Conservation (phyloP, 2,888 invertebrate species). For the Osmoderma eremita region DNA sequence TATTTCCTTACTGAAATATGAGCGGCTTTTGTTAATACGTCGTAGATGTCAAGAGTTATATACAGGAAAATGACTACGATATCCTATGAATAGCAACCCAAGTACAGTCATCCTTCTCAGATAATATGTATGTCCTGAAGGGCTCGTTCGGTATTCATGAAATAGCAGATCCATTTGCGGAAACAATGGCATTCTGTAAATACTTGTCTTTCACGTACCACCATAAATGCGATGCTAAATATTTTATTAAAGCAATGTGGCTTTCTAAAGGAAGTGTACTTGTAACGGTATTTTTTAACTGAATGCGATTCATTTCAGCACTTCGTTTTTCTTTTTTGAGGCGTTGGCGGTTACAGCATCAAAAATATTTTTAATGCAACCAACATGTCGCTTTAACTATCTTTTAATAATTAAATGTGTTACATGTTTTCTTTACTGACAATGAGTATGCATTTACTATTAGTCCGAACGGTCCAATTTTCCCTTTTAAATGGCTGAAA, state of each 20-base stretch:
- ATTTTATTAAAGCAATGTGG: background rate
- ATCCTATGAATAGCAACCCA: background rate
- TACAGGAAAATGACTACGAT: background rate
- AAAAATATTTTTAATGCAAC: no score
- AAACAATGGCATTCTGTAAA: background rate
- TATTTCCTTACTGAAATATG: no score
- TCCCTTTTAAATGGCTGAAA: no score
- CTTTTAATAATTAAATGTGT: no score
- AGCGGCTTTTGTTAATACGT: no score
- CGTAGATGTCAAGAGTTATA: background rate
- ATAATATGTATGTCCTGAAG: slow-evolving; percentile 2
- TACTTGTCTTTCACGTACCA: background rate
- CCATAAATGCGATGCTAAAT: slow-evolving; percentile 3
- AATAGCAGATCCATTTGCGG: background rate
- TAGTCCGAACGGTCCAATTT: no score
- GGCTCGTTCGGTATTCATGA: slow-evolving; percentile 8
- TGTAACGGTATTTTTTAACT: background rate
- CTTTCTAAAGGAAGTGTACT: slow-evolving; percentile 17
- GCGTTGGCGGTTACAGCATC: no score
- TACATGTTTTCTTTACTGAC: no score
- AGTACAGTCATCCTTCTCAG: background rate
- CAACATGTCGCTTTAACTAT: no score
- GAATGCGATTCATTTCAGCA: no score
- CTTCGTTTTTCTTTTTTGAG: no score
- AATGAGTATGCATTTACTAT: no score